Evolutionary conservation across 2,888 invertebrate genomes (phyloP).

Genomic region (Metacarcinus magister): DNA sequence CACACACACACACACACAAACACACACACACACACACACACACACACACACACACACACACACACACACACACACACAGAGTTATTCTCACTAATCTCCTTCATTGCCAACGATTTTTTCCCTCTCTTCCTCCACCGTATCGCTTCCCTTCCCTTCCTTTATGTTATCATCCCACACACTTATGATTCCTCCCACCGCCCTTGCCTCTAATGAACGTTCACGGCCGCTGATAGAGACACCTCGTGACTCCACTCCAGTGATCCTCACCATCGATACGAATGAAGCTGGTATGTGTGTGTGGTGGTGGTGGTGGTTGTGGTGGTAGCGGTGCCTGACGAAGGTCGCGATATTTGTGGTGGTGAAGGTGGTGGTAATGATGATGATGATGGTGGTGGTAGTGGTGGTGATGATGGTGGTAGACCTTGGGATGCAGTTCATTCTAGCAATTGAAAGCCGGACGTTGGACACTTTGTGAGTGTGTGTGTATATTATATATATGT

Average conservation of each 20-base stretch:
- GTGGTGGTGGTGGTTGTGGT: background rate
- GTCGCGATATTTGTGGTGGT: background rate
- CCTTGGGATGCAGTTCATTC: constrained; percentile 5
- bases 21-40: background rate
- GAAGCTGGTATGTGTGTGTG: background rate
- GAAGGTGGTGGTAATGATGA: background rate
- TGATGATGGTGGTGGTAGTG: background rate
- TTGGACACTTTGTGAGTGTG: background rate
- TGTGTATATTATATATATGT: background rate
- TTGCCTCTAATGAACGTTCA: constrained; percentile 1
- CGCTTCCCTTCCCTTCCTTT: background rate
- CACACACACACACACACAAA: background rate
- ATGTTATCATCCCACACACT: background rate
- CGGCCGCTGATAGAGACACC: constrained; percentile 41
- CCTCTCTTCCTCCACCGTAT: background rate
- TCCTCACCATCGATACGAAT: background rate
- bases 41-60: background rate
- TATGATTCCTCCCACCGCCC: background rate
- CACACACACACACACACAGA: background rate
- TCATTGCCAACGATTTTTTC: background rate
- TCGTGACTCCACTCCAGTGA: constrained; percentile 13
- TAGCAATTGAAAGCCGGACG: background rate
- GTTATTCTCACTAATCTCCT: background rate
- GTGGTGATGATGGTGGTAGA: background rate
- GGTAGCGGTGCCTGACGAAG: background rate